Evolutionary conservation across 2,888 invertebrate genomes (phyloP).

Genomic region (Carabus problematicus): DNA sequence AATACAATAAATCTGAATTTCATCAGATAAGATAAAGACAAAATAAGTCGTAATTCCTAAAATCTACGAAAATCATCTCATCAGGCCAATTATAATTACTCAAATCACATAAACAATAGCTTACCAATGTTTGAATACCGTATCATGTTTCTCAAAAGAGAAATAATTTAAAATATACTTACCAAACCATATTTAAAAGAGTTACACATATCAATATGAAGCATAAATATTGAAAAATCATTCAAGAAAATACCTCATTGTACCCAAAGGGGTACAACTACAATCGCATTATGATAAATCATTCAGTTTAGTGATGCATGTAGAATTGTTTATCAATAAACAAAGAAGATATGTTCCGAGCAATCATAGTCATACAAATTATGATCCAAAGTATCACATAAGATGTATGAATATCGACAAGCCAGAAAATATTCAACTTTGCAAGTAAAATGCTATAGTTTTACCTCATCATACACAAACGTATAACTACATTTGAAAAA

Average conservation of each 20-base stretch:
- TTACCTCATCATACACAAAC: neutral
- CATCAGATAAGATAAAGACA: too few relatives aligned
- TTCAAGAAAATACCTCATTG: slow-evolving; percentile 45
- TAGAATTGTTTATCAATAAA: slow-evolving; percentile 1
- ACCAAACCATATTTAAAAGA: slow-evolving; percentile 37
- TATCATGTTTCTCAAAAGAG: neutral
- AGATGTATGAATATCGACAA: slow-evolving; percentile 20
- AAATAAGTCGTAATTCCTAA: too few relatives aligned
- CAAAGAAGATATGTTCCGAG: neutral
- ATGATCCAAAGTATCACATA: slow-evolving; percentile 39
- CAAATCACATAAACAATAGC: neutral
- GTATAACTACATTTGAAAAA: neutral
- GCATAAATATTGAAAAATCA: neutral
- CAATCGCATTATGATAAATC: slow-evolving; percentile 29
- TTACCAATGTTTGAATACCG: too few relatives aligned
- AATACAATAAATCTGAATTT: too few relatives aligned
- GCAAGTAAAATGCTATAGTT: neutral
- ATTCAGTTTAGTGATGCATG: slow-evolving; percentile 7
- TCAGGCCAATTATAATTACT: neutral
- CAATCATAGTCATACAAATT: neutral
- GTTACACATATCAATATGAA: slow-evolving; percentile 7
- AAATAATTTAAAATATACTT: too few relatives aligned
- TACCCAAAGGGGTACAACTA: slow-evolving; percentile 48
- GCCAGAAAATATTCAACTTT: neutral
- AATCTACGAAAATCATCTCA: too few relatives aligned